phyloP scores from a whole-genome alignment of 2,797 vertebrate genomes.

The Girardinus metallicus region DNA sequence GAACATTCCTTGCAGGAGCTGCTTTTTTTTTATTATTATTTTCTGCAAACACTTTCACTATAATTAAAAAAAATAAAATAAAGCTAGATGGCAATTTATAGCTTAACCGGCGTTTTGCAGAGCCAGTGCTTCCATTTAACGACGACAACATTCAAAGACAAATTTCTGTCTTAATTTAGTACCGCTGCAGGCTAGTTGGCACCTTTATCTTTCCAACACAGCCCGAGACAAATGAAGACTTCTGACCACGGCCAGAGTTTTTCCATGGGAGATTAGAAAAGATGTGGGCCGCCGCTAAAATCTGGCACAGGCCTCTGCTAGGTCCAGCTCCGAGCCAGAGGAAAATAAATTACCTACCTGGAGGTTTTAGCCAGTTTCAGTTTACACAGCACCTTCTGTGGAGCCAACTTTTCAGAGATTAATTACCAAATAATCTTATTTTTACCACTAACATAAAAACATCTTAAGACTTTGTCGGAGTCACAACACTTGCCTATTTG shows the following conservation, averaged over 20 bases:
- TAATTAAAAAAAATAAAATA: background rate
- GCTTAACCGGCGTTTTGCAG: background rate
- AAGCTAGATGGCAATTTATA: conserved; percentile 4
- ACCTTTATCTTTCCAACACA: conserved; percentile 10
- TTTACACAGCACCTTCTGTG: conserved; percentile 1
- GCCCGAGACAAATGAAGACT: conserved; percentile 13
- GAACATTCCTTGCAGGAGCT: background rate
- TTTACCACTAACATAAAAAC: background rate
- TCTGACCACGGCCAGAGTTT: background rate
- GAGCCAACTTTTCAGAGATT: background rate
- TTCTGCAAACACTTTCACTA: background rate
- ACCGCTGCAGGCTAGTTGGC: conserved; percentile 1
- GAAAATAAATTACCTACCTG: background rate
- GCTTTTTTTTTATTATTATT: background rate
- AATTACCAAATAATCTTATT: background rate
- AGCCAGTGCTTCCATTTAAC: conserved; percentile 2
- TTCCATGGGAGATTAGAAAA: background rate
- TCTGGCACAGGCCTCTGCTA: background rate
- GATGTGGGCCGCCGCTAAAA: background rate
- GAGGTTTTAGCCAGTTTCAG: background rate
- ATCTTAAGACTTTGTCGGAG: background rate
- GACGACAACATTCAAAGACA: conserved; percentile 10
- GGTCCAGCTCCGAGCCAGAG: background rate
- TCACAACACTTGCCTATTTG: background rate
- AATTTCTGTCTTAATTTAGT: conserved; percentile 8